Evolutionary conservation across 2,888 invertebrate species (phyloP), one percentile per base, ranked within the genome.

Genomic region (Epinotia brunnichana): DNA sequence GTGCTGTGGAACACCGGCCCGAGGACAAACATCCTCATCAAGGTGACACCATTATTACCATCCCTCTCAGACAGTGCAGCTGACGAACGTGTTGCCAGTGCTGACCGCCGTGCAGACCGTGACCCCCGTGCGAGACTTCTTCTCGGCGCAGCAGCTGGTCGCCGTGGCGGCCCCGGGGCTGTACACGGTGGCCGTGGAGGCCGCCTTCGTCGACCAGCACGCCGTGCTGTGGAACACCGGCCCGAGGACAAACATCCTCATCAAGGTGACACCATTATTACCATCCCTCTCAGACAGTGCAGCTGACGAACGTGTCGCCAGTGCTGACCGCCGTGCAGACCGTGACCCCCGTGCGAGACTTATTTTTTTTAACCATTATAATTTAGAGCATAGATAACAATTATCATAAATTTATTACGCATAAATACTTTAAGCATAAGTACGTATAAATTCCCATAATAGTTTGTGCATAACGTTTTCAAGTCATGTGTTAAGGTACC

Each of bases 1-100:
- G 95, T 96, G 72, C 94, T 96, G 5, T 99, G 99, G 98, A 97
- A 96, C 83, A 98, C 98, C 0, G 98, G 98, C 0, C 98, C 98
- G 0, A 95, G 96, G 80, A 96, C 96, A 15, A 95, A 95, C 3
- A 91, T 97, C 53, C 95, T 95, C 69, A 95, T 97, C 53, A 96
- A 96, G 91, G 96, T 96, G 5, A 21, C 21, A 29, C 29, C 5
- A 7, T 5, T 5, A 29, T 5, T 4, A 2, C 0, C 24, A 24
- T 4, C 24, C 3, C 24, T 4, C n/a, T n/a, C n/a, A n/a, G n/a
- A n/a, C n/a, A n/a, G n/a, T n/a, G n/a, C n/a, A n/a, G n/a, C n/a
- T n/a, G n/a, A n/a, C n/a, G n/a, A n/a, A n/a, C n/a, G n/a, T n/a
- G n/a, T n/a, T n/a, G n/a, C n/a, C 92, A 0, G 85, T 87, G 0